A percentile compares a stretch with the other conserved stretches of the same genome.
These are phyloP conservation scores for Amphilophus citrinellus DNA, from an alignment of 2,113 vertebrate species.

Conservation along the genomic window DNA sequence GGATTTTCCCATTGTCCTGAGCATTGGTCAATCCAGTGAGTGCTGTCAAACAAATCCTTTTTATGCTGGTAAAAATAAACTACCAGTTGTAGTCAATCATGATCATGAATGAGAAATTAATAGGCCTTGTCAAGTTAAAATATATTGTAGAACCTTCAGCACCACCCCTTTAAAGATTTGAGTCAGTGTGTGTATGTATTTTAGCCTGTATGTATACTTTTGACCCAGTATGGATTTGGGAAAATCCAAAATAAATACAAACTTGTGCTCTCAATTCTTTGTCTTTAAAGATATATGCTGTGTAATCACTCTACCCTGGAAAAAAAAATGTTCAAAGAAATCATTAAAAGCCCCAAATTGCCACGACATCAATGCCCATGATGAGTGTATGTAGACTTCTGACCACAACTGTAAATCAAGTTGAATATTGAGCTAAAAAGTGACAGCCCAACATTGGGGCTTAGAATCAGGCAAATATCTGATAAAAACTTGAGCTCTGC, in stretches of 20 bases:
- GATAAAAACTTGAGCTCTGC: not conserved
- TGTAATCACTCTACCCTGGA: not conserved
- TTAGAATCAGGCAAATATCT: not conserved
- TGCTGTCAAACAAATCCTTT: not conserved
- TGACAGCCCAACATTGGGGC: not conserved
- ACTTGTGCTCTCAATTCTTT: not conserved
- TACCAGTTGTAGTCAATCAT: not conserved
- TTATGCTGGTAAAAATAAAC: not conserved
- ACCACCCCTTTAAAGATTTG: not conserved
- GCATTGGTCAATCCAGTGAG: not conserved
- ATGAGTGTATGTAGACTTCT: not conserved
- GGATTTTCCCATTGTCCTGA: not conserved
- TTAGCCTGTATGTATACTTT: not conserved
- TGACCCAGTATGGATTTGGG: not conserved
- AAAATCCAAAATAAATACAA: not conserved
- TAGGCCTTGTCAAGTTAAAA: not conserved
- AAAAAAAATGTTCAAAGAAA: not conserved
- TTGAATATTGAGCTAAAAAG: not conserved
- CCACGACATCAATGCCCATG: not conserved
- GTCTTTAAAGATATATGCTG: not conserved
- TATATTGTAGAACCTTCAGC: not conserved
- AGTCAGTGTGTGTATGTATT: not conserved
- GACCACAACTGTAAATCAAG: not conserved
- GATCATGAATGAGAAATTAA: not conserved
- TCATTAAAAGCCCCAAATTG: not conserved